These are phyloP conservation scores for Sinelater perroti DNA, from an alignment of 2,888 invertebrate species.

Conservation along the genomic window DNA sequence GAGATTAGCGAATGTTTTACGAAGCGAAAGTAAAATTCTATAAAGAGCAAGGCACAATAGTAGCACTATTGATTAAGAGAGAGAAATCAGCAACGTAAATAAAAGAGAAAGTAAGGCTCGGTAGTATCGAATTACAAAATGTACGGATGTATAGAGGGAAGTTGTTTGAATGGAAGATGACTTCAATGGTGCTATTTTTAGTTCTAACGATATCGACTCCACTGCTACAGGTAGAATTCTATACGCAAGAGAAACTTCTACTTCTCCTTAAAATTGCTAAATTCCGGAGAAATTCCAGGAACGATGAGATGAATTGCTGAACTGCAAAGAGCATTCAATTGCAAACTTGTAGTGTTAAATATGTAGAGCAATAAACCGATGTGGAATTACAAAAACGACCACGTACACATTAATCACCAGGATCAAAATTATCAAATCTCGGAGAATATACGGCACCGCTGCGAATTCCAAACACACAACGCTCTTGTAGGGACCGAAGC, in stretches of 20 bases:
- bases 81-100: constrained; percentile 7
- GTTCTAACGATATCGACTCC: constrained; percentile 6
- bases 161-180: constrained; percentile 5
- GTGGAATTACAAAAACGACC: too few species aligned
- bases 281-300: neutral
- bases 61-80: constrained; percentile 12
- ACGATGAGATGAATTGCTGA: constrained; percentile 9
- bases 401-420: constrained; percentile 11
- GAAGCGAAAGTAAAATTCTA: constrained; percentile 2
- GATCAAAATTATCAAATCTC: constrained; percentile 15
- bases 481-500: constrained; percentile 16
- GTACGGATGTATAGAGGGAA: constrained; percentile 9
- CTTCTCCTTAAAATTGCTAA: constrained; percentile 8
- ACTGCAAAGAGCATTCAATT: constrained; percentile 12
- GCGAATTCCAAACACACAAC: constrained; percentile 12
- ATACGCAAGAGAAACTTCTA: neutral
- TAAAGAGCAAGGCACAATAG: too few species aligned
- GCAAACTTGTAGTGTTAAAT: constrained; percentile 6
- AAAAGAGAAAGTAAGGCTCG: neutral
- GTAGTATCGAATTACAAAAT: constrained; percentile 13
- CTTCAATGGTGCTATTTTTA: constrained; percentile 15
- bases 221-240: too few species aligned
- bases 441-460: constrained; percentile 16
- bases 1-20: neutral
- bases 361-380: too few species aligned